Base-by-base conservation (phyloP, 2,888 invertebrate genomes). In the Drosophila buzzatii region DNA sequence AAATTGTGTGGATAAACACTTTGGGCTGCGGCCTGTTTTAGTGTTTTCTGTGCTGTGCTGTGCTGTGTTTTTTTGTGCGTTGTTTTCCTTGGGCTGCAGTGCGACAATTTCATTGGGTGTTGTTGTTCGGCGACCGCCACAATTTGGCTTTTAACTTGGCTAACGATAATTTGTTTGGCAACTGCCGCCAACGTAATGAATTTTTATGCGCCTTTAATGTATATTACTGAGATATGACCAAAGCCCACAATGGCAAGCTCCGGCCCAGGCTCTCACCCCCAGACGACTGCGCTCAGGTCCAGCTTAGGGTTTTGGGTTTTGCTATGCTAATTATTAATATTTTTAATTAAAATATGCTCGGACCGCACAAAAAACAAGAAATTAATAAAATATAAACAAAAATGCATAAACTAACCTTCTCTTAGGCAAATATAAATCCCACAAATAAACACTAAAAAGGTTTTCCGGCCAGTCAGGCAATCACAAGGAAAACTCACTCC, bases 131-230 rank as follows among this genome's bases (percentile, higher is more conserved):
- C 63, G 66, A 78, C 75, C 73, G 70, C 58, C 63, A 70, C 70
- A 79, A 66, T 79, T 89, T 64, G 77, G 87, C 79, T 79, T 85
- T 81, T 77, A 77, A 75, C 78, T 77, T 82, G 78, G 84, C 82
- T 89, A 90, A 91, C 87, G 89, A 91, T 89, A 90, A 90, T 90
- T 91, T 91, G 90, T 82, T 84, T 76, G 82, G 77, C 86, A 86
- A 81, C 81, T 77, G 90, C 80, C 76, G 64, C 56, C 81, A 37
- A 62, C 76, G 73, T 90, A 90, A 90, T 89, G 90, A 90, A 89
- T 90, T 91, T 86, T 90, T 80, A 89, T 89, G 90, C 72, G 69
- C 76, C 82, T 86, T 81, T 88, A 83, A 85, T 90, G 78, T 80
- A 76, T 76, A 80, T 85, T 70, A 71, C 80, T 71, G 78, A 89